A percentile compares a stretch with the other conserved stretches of the same genome.
Evolutionary conservation across 2,113 vertebrate genomes (phyloP).

Genomic region (Chitala chitala): DNA sequence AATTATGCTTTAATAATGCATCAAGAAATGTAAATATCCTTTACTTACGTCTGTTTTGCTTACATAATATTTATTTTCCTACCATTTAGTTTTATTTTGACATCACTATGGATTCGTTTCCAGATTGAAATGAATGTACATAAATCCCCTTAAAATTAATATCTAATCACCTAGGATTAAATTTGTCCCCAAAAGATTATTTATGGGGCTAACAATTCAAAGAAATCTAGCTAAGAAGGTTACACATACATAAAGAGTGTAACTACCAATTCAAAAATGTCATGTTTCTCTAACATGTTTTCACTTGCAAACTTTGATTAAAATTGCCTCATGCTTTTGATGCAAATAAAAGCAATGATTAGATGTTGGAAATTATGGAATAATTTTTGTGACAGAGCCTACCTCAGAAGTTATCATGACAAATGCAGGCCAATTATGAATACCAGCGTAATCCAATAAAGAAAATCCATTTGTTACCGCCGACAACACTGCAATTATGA

Average conservation of each 20-base stretch:
- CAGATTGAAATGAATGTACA: background rate
- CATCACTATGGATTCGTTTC: constrained; percentile 6
- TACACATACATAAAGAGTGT: background rate
- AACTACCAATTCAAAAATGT: background rate
- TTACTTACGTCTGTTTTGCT: background rate
- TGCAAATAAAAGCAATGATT: constrained; percentile 25
- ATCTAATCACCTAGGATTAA: background rate
- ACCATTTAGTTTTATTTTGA: background rate
- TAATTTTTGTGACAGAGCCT: background rate
- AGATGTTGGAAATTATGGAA: constrained; percentile 1
- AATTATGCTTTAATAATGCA: background rate
- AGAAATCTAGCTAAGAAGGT: constrained; percentile 9
- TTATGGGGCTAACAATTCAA: constrained; percentile 10
- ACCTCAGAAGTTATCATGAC: constrained; percentile 9
- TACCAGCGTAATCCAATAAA: constrained; percentile 2
- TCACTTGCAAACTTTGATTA: constrained; percentile 14
- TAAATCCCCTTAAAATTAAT: constrained; percentile 1
- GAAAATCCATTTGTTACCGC: constrained; percentile 12
- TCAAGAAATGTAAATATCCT: background rate
- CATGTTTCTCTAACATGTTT: background rate
- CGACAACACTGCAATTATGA: background rate
- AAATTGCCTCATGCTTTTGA: constrained; percentile 7
- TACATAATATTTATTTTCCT: background rate
- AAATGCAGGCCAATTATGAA: background rate
- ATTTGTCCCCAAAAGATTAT: background rate